Conservation (phyloP, 1,140 invertebrate genomes). For the Bombus impatiens region DNA sequence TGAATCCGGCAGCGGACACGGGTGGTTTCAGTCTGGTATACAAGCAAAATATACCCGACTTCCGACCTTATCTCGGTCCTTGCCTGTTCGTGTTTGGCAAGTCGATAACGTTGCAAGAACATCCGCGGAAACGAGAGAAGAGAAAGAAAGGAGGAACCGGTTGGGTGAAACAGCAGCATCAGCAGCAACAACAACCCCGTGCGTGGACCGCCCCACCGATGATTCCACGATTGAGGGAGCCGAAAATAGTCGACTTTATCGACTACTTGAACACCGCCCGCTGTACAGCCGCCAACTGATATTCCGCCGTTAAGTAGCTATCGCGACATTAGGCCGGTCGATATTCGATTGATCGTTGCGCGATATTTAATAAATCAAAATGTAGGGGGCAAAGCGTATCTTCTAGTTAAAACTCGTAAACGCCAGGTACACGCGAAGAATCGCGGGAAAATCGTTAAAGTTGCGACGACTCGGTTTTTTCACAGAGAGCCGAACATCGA, state of each 20-base stretch:
- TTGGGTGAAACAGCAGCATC: slow-evolving; percentile 56
- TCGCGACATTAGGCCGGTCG: neutral
- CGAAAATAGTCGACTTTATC: slow-evolving; percentile 70
- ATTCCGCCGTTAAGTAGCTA: neutral
- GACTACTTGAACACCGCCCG: slow-evolving; percentile 59
- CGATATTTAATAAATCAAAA: neutral
- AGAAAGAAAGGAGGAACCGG: slow-evolving; percentile 60
- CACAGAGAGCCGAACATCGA: neutral
- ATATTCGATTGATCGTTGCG: neutral
- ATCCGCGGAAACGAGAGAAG: slow-evolving; percentile 41
- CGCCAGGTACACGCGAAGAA: neutral
- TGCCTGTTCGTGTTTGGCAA: slow-evolving; percentile 84
- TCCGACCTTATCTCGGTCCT: slow-evolving; percentile 84
- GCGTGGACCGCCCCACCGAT: slow-evolving; percentile 67
- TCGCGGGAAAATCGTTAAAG: slow-evolving; percentile 6
- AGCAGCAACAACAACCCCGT: slow-evolving; percentile 54
- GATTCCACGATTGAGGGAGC: slow-evolving; percentile 54
- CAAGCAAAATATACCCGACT: slow-evolving; percentile 82
- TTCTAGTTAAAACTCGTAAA: neutral
- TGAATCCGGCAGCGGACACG: slow-evolving; percentile 84
- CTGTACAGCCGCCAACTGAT: slow-evolving; percentile 55
- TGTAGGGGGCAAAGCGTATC: neutral
- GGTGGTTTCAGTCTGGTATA: slow-evolving; percentile 86
- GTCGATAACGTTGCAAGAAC: slow-evolving; percentile 60
- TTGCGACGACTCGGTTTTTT: neutral